Conservation (phyloP, 1,140 invertebrate species). For the Temnothorax nylanderi region DNA sequence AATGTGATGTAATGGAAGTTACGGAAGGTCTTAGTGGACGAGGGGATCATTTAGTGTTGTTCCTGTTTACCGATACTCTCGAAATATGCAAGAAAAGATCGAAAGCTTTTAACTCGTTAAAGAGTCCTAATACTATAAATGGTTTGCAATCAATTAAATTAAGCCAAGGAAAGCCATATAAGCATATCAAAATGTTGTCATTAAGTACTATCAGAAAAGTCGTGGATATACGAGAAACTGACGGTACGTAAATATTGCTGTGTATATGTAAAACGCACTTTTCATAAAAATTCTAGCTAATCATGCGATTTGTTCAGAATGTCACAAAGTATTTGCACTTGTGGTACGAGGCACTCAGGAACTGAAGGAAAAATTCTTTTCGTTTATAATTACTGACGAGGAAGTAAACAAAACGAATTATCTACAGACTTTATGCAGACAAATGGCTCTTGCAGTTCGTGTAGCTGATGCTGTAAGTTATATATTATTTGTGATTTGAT, state of each 20-base stretch:
- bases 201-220: slow-evolving; percentile 95
- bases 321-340: slow-evolving; percentile 95
- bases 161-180: slow-evolving; percentile 92
- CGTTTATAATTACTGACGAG: slow-evolving; percentile 94
- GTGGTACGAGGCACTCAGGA: slow-evolving; percentile 93
- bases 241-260: slow-evolving; percentile 86
- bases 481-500: neutral
- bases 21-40: slow-evolving; percentile 94
- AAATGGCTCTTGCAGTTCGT: slow-evolving; percentile 95
- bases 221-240: slow-evolving; percentile 94
- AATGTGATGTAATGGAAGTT: slow-evolving; percentile 95
- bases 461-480: slow-evolving; percentile 92
- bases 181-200: slow-evolving; percentile 95
- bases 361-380: slow-evolving; percentile 94
- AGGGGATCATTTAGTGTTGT: slow-evolving; percentile 95
- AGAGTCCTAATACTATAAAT: slow-evolving; percentile 89
- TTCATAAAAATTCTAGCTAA: slow-evolving; percentile 19
- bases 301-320: slow-evolving; percentile 87
- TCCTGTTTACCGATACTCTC: slow-evolving; percentile 97
- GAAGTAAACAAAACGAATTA: slow-evolving; percentile 93
- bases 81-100: slow-evolving; percentile 96
- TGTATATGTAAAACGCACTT: neutral
- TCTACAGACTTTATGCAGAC: slow-evolving; percentile 92
- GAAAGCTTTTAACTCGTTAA: slow-evolving; percentile 90
- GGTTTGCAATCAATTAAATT: slow-evolving; percentile 86